Evolutionary conservation across 2,113 vertebrate species (phyloP), one percentile per base, ranked within the genome.

Genomic region (Ahaetulla prasina): DNA sequence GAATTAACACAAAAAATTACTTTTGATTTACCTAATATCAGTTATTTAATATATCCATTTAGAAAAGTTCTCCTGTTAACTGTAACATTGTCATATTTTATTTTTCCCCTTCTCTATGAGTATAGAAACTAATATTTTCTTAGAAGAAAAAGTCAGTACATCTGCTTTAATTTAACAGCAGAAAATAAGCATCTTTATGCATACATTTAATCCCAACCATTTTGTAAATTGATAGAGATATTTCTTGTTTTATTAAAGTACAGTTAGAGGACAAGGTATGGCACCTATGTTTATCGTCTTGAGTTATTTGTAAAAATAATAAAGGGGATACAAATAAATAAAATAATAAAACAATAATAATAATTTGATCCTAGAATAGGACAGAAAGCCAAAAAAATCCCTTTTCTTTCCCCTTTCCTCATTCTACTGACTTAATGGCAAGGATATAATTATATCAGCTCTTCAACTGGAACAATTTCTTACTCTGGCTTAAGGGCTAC

Each of bases 151-250:
- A 91, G 88, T 93, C 95, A 25, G 91, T 95, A 95, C 94, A 96
- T 89, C 96, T 95, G 96, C 95, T 97, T 98, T 95, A 95, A 96
- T 1, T 20, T 85, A 45, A 16, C 35, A 96, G 5, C 95, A 95
- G 47, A 91, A 95, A 96, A 23, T 11, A 57, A 95, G 85, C 68
- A 39, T 89, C 87, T 93, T 60, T 90, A n/a, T 92, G 60, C 93
- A 89, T 87, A 55, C 93, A 85, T 11, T 52, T 88, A 94, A 95
- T 52, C 88, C 91, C 39, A 43, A 10, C 93, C 52, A 93, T 9
- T 85, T 20, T 85, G 45, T 20, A 2, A 85, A 22, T 85, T 93
- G 60, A 63, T 95, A 9, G 49, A 95, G 39, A 92, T 86, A 92
- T 92, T 43, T 94, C 49, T 9, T 89, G 94, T 90, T 25, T 92